Conservation (phyloP, 2,113 vertebrate species). For the Solenodon paradoxus region DNA sequence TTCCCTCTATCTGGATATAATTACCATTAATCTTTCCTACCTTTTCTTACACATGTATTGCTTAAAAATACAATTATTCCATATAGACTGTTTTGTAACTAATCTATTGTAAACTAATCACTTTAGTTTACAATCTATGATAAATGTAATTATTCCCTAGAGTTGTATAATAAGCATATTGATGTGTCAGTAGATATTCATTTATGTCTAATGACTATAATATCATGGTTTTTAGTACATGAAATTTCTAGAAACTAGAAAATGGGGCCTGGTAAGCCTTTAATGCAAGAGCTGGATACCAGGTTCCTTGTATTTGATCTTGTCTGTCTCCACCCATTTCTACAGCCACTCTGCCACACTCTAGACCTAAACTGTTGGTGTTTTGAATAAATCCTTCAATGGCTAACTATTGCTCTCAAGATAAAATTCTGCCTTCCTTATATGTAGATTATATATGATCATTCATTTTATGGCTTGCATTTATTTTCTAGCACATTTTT, state of each 20-base stretch:
- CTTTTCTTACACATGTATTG: background rate
- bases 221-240: background rate
- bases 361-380: too few relatives aligned
- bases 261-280: background rate
- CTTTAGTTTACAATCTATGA: constrained; percentile 12
- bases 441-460: background rate
- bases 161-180: background rate
- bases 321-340: rapidly evolving
- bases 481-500: background rate
- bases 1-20: background rate
- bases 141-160: background rate
- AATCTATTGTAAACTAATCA: background rate
- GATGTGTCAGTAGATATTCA: background rate
- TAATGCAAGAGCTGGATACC: background rate
- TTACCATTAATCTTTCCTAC: background rate
- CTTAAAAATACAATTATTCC: background rate
- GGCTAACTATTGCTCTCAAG: background rate
- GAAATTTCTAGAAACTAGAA: background rate
- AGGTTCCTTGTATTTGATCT: background rate
- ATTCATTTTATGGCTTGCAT: background rate
- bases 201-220: background rate
- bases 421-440: background rate
- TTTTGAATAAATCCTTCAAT: background rate
- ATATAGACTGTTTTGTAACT: background rate
- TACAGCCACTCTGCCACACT: rapidly evolving